A percentile compares a stretch with the other conserved stretches of the same genome.
phyloP scores from a whole-genome alignment of 2,888 invertebrate genomes.

The Orchesellides sinensis region DNA sequence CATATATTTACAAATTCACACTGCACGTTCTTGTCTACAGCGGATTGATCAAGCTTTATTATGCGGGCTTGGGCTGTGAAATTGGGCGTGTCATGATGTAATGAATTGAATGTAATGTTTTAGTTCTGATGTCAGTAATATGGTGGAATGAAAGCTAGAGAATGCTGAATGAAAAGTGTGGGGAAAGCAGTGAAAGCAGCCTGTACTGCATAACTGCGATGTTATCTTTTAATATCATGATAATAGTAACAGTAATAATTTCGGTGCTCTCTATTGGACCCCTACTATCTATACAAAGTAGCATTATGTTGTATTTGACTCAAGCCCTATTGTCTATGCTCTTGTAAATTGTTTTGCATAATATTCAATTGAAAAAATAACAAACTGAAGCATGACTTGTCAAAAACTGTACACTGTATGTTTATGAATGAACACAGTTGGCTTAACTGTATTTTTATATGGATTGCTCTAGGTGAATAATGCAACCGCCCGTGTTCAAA shows the following conservation, averaged over 20 bases:
- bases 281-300: conserved; percentile 57
- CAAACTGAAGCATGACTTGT: conserved; percentile 57
- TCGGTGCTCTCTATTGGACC: conserved; percentile 45
- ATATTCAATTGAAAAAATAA: conserved; percentile 47
- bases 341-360: conserved; percentile 52
- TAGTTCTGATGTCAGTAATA: conserved; percentile 35
- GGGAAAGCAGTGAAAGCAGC: conserved; percentile 63
- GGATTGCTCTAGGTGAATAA: conserved; percentile 91
- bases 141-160: conserved; percentile 32
- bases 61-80: conserved; percentile 25
- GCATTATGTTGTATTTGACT: conserved; percentile 65
- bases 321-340: conserved; percentile 52
- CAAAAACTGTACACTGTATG: conserved; percentile 38
- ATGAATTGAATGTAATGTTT: conserved; percentile 35
- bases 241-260: conserved; percentile 21
- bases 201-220: conserved; percentile 39
- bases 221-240: conserved; percentile 29
- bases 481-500: conserved; percentile 99
- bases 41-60: conserved; percentile 46
- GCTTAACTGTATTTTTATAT: conserved; percentile 45
- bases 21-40: too few relatives aligned
- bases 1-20: too few relatives aligned
- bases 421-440: background rate
- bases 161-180: conserved; percentile 56
- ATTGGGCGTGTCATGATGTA: conserved; percentile 41